phyloP scores from a whole-genome alignment of 2,888 invertebrate species.

The Oscheius sp. region DNA sequence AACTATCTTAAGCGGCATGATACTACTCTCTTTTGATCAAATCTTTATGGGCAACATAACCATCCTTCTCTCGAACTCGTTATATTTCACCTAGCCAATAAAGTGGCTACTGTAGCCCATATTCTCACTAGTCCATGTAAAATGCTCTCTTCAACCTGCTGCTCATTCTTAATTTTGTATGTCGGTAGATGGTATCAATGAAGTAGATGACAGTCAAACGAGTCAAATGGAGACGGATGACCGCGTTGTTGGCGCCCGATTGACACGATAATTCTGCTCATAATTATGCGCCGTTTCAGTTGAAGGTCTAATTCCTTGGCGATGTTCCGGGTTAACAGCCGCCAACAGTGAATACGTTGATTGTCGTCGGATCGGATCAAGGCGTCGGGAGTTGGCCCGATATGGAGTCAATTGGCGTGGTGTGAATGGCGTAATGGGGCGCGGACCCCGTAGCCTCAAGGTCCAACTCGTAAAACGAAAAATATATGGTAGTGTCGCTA shows the following conservation, averaged over 20 bases:
- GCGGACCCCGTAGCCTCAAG: constrained; percentile 33
- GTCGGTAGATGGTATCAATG: constrained; percentile 34
- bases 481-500: constrained; percentile 35
- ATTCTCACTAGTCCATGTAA: no score
- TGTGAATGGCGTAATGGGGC: constrained; percentile 38
- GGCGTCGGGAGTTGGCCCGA: constrained; percentile 36
- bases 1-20: not conserved
- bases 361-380: constrained; percentile 35
- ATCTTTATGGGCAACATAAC: not conserved
- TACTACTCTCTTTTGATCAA: not conserved
- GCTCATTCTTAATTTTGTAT: not conserved
- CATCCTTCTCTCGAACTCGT: not conserved
- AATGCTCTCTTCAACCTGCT: no score
- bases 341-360: not conserved
- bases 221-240: constrained; percentile 35
- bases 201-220: constrained; percentile 30
- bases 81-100: no score
- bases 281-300: constrained; percentile 19
- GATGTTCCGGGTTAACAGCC: constrained; percentile 15
- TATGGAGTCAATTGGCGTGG: constrained; percentile 36
- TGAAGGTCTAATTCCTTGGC: constrained; percentile 3
- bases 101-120: not conserved
- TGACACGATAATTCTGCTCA: constrained; percentile 33
- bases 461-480: constrained; percentile 35
- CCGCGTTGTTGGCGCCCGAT: constrained; percentile 35